Evolutionary conservation across 2,113 vertebrate species (phyloP).

Genomic region (Elephantulus edwardii): DNA sequence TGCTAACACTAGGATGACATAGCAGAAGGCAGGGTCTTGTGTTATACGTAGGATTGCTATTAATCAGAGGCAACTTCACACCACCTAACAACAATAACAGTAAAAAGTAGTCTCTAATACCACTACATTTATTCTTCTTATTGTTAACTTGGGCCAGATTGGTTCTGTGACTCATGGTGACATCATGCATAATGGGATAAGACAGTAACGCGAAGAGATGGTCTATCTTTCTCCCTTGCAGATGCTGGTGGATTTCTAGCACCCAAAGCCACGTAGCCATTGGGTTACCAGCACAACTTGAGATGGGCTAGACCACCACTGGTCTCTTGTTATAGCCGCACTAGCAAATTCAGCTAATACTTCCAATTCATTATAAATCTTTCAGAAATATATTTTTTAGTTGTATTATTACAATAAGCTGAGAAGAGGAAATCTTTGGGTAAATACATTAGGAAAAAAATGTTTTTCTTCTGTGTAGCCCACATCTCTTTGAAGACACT

Average conservation of each 20-base stretch:
- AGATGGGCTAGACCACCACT: no score
- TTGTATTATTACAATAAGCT: conserved; percentile 11
- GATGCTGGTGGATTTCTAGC: not conserved
- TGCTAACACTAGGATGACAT: no score
- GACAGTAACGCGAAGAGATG: not conserved
- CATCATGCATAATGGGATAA: not conserved
- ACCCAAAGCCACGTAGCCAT: not conserved
- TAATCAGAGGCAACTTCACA: no score
- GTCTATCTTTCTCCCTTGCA: not conserved
- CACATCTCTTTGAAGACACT: conserved; percentile 38
- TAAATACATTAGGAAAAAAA: conserved; percentile 2
- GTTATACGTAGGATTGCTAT: no score
- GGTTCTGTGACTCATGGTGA: not conserved
- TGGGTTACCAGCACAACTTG: no score
- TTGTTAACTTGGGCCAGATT: not conserved
- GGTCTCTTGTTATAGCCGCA: not conserved
- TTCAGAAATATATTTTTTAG: conserved; percentile 5
- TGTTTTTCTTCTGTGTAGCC: conserved; percentile 38
- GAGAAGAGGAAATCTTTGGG: conserved; percentile 29
- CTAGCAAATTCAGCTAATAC: not conserved
- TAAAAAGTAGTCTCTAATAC: no score
- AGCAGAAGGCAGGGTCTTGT: no score
- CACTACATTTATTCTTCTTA: not conserved
- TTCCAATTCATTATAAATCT: not conserved
- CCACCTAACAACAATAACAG: no score